Percentiles rank a stretch among this genome's conserved stretches.
phyloP scores from a whole-genome alignment of 2,797 vertebrate species.

The Vipera ursinii region DNA sequence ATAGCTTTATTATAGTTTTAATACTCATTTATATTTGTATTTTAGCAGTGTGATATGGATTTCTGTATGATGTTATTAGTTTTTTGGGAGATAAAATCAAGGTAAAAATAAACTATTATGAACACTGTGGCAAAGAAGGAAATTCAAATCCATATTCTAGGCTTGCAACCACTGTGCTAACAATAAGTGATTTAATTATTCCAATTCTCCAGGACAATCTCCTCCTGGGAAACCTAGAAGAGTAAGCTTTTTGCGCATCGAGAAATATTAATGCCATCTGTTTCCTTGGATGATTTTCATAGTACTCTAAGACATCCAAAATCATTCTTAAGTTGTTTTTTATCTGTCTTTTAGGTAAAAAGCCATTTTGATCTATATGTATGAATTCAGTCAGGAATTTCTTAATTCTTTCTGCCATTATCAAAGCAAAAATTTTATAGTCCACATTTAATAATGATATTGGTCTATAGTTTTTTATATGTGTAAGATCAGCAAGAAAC shows the following conservation, averaged over 20 bases:
- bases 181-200: not conserved
- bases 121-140: not conserved
- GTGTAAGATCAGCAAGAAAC: not conserved
- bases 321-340: no score
- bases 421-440: no score
- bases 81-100: not conserved
- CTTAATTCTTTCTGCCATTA: no score
- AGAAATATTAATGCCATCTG: no score
- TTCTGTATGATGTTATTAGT: not conserved
- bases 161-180: not conserved
- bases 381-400: no score
- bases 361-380: no score
- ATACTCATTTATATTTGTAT: not conserved
- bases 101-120: not conserved
- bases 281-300: no score
- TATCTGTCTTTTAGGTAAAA: no score
- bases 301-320: no score
- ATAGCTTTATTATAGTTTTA: not conserved
- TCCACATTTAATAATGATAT: no score
- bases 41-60: not conserved
- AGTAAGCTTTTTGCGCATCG: slow-evolving; percentile 38
- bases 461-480: no score
- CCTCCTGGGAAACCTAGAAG: slow-evolving; percentile 80
- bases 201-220: slow-evolving; percentile 69
- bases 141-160: not conserved